A percentile compares a stretch with the other conserved stretches of the same genome.
phyloP scores from a whole-genome alignment of 2,113 vertebrate species.

The Oryzias celebensis region DNA sequence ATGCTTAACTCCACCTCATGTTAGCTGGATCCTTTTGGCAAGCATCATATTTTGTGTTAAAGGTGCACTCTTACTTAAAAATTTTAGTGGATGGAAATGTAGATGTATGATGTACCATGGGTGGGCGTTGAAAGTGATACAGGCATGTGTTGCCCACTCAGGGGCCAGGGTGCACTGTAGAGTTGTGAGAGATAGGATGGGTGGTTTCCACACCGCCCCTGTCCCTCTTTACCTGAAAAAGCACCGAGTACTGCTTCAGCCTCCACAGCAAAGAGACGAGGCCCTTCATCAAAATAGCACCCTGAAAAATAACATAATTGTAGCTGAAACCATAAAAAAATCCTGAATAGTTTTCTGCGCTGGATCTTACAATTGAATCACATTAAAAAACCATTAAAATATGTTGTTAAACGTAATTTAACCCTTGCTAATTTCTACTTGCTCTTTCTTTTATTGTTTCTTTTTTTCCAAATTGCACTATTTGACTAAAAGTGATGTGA shows the following conservation, averaged over 20 bases:
- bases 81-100: constrained; percentile 79
- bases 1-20: constrained; percentile 70
- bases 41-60: constrained; percentile 73
- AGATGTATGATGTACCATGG: constrained; percentile 71
- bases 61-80: constrained; percentile 78
- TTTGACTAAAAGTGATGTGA: neutral
- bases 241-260: constrained; percentile 63
- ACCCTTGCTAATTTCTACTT: neutral
- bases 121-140: constrained; percentile 81
- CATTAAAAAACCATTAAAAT: constrained; percentile 3
- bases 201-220: constrained; percentile 70
- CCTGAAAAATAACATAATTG: constrained; percentile 32
- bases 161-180: constrained; percentile 65
- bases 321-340: constrained; percentile 34
- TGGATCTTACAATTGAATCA: neutral
- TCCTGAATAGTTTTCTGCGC: constrained; percentile 1
- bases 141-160: constrained; percentile 68
- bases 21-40: constrained; percentile 66
- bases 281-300: constrained; percentile 53
- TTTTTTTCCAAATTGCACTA: neutral
- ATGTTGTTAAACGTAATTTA: neutral
- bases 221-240: constrained; percentile 72
- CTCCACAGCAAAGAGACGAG: constrained; percentile 64
- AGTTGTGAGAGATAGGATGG: constrained; percentile 69
- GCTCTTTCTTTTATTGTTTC: neutral